Evolutionary conservation across 2,797 vertebrate species (phyloP), one percentile per base, ranked within the genome.

Genomic region (Eulemur rubriventer): DNA sequence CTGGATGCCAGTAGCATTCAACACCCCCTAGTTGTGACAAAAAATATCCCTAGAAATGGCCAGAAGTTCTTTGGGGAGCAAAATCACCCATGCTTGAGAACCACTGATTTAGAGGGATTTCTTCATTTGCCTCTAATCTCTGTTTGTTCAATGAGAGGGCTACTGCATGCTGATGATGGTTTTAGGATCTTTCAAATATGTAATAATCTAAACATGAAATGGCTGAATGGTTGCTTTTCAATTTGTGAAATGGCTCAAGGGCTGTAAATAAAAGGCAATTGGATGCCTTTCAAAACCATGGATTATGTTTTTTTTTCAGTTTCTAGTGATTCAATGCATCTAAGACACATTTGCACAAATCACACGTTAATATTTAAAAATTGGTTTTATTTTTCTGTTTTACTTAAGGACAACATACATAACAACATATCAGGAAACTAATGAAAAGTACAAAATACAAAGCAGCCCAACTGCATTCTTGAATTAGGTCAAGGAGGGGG

Each of bases 171-270:
- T 1, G 85, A 97, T 95, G 98, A 98, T 96, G 88, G 76, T 91
- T 81, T 89, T 76, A 95, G 89, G 84, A 94, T 96, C 93, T 93
- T 93, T 97, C 98, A 98, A 98, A 98, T 92, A 93, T 94, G 96
- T 87, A 97, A 97, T 97, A 97, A 97, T 97, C 94, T 97, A 97
- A 97, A 97, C 90, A 95, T 76, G 83, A 98, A 98, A 98, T 95
- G 95, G 84, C 70, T 97, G 93, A 83, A 97, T 97, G 95, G 90
- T 75, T 98, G 92, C 89, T 96, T 98, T 98, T 96, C 96, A 98
- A 98, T 98, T 98, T 98, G 92, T 97, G 89, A 98, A 98, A 98
- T 92, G 84, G 94, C 95, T 98, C 96, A 97, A 97, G 96, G 61
- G 46, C 78, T 97, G 89, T 98, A 98, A 98, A 98, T 98, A 98